phyloP scores from a whole-genome alignment of 2,797 vertebrate genomes.

The Echiichthys vipera region DNA sequence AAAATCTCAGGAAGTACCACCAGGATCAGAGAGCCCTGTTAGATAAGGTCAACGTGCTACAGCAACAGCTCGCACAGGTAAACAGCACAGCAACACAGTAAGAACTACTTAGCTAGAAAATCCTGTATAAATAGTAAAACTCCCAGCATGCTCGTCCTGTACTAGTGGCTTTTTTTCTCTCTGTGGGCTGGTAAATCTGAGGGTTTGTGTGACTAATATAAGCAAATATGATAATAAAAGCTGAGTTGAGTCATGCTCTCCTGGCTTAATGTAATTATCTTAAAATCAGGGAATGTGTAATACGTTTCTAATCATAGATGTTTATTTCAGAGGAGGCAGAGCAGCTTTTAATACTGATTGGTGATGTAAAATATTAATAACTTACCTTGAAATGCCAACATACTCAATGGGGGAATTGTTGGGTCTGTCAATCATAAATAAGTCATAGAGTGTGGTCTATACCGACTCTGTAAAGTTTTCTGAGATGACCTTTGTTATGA shows the following conservation, averaged over 20 bases:
- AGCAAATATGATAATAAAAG: neutral
- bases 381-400: too few species aligned
- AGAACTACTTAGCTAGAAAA: neutral
- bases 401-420: too few species aligned
- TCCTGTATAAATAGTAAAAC: neutral
- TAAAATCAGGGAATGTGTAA: neutral
- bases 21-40: slow-evolving; percentile 91
- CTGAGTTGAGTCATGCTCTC: neutral
- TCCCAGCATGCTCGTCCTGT: neutral
- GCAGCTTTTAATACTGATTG: neutral
- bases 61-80: slow-evolving; percentile 94
- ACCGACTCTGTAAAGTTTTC: too few species aligned
- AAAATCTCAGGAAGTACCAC: slow-evolving; percentile 88
- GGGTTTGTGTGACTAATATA: neutral
- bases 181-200: neutral
- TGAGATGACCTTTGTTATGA: too few species aligned
- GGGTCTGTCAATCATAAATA: too few species aligned
- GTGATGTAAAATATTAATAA: neutral
- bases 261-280: neutral
- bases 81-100: neutral
- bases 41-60: slow-evolving; percentile 90
- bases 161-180: neutral
- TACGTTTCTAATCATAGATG: neutral
- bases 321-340: slow-evolving; percentile 6
- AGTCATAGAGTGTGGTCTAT: too few species aligned